Base-by-base conservation (phyloP, 2,888 invertebrate genomes). In the Junonia oenone region DNA sequence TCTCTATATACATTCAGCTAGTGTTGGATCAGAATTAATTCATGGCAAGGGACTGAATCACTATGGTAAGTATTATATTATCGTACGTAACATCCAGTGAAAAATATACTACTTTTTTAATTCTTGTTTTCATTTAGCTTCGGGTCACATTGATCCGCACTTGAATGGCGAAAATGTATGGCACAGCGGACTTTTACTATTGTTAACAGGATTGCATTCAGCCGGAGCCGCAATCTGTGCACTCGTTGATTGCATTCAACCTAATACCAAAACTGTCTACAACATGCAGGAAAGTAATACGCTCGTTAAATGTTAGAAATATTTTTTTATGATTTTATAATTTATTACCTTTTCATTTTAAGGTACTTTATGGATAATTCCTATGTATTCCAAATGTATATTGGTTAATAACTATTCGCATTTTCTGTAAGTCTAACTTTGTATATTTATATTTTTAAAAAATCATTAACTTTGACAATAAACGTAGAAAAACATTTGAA, bases 331-430 rank as follows among this genome's bases (percentile, higher is more conserved):
- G 6, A 17, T 31, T 5, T 31, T 40, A 29, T 38, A 15, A 26
- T 31, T 51, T 17, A 19, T 14, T 43, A 26, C 11, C 26, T 6
- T 29, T 29, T 8, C 1, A 40, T 40, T 61, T 60, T 17, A 51
- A 89, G 89, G 85, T 68, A 73, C 75, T 29, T 60, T 87, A 53
- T 89, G 89, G 89, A 68, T 84, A 61, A 71, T 89, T 61, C 88
- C 89, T 1, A 76, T 89, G 78, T 87, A 83, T 68, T 86, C 88
- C 0, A 83, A 78, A 66, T 89, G 90, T 65, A 70, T 76, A 15
- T 68, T 81, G 1, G 56, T 73, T 33, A 76, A 75, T 53, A 64
- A 64, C 33, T 75, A 87, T 66, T 78, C 84, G 0, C 89, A 86
- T 71, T 62, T 83, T 14, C 47, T 73, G 89, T 89, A 69, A 82